Evolutionary conservation across 2,888 invertebrate genomes (phyloP), one percentile per base, ranked within the genome.

Genomic region (Gymnoscelis rufifasciata): DNA sequence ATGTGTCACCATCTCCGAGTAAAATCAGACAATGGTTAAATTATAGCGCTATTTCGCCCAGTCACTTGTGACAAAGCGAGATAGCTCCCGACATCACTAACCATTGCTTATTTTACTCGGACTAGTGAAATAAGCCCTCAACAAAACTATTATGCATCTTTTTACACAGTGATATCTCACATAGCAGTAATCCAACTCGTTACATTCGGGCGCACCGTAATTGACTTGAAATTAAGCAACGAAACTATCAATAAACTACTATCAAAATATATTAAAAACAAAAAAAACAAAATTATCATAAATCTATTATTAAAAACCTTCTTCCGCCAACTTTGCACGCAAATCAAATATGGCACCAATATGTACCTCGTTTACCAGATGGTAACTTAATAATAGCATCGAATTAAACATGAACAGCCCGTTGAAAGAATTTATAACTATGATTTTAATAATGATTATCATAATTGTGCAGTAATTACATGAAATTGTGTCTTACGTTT

Each of bases 381-480:
- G 54, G 48, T 52, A 54, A 52, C 52, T 33, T 43, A 36, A 23
- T n/a, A n/a, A 19, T 19, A 19, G 19, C 5, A 33, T 14, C 8
- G 2, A 33, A 33, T 14, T n/a, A 15, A 6, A 1, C 4, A 7
- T 35, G 10, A 2, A 35, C 26, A 40, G 46, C 45, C 47, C 54
- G 10, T 41, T 24, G n/a, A 10, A 27, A 36, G 38, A 29, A 39
- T 64, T 68, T 67, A 71, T 69, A 72, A 62, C 65, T 65, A 67
- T 60, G 59, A 47, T 7, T 43, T 48, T 48, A 43, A 39, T 38
- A 71, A 80, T 65, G 72, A 74, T 76, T 78, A 75, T 75, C 77
- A 78, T 74, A 81, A 80, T 62, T 72, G 86, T 86, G 86, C 86
- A 78, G 60, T 81, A 80, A 76, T 82, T 84, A 84, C 83, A 82